Percentiles rank a stretch among this genome's conserved stretches.
phyloP scores from a whole-genome alignment of 2,888 invertebrate genomes.

The Ochropleura leucogaster region DNA sequence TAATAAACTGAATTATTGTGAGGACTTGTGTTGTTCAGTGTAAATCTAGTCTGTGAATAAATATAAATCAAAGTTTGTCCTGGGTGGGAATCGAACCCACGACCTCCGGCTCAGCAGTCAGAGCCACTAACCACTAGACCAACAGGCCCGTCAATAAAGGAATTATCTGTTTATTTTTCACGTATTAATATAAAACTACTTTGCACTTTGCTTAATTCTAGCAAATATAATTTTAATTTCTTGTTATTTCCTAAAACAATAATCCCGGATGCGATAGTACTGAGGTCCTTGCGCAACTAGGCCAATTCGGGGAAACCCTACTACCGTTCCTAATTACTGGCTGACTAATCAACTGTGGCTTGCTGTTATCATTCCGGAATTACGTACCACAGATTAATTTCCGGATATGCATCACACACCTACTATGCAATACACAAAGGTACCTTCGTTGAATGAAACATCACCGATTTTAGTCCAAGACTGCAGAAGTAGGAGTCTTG shows the following conservation, averaged over 20 bases:
- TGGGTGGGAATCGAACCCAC: too few relatives aligned
- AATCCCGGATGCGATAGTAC: neutral
- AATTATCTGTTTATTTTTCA: too few relatives aligned
- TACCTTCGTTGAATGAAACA: neutral
- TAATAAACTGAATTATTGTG: too few relatives aligned
- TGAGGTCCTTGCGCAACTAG: neutral
- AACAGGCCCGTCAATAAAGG: too few relatives aligned
- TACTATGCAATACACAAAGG: neutral
- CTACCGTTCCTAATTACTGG: neutral
- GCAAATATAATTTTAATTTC: too few relatives aligned
- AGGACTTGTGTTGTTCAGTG: too few relatives aligned
- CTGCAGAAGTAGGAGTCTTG: neutral
- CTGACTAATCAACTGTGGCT: slow-evolving; percentile 10
- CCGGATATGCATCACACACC: neutral
- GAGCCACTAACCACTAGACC: too few relatives aligned
- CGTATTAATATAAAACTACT: too few relatives aligned
- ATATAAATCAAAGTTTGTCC: too few relatives aligned
- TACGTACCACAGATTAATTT: neutral
- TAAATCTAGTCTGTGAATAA: too few relatives aligned
- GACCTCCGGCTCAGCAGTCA: too few relatives aligned
- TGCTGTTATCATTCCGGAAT: slow-evolving; percentile 8
- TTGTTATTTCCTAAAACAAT: neutral
- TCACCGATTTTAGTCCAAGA: neutral
- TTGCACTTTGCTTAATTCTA: too few relatives aligned
- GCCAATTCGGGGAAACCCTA: neutral